Conservation (phyloP, 30 jellyfish, hydroid and myxozoan genomes). For the Turritopsis dohrnii region DNA sequence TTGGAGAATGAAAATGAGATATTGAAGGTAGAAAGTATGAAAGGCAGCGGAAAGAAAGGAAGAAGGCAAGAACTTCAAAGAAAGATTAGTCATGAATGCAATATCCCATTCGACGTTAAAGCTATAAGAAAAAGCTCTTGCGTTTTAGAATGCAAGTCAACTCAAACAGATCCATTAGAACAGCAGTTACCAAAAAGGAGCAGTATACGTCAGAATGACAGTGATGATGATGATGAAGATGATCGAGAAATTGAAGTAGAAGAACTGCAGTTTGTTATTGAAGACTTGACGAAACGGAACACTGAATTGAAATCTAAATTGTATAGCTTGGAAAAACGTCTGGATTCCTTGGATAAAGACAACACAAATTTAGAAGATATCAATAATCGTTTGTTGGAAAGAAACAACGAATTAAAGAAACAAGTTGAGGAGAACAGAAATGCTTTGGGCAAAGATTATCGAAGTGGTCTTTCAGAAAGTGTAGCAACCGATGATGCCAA, state of each 20-base stretch:
- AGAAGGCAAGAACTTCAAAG: not conserved
- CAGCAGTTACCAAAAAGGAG: not conserved
- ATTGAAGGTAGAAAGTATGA: slow-evolving; percentile 14
- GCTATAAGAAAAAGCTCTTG: slow-evolving; percentile 1
- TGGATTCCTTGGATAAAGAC: not conserved
- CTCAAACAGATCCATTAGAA: not conserved
- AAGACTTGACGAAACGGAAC: slow-evolving; percentile 17
- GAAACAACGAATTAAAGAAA: not conserved
- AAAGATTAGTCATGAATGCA: not conserved
- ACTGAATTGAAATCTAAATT: slow-evolving; percentile 2
- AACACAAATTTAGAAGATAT: not conserved
- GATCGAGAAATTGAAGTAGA: slow-evolving; percentile 6
- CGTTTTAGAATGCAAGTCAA: not conserved
- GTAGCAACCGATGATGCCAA: slow-evolving; percentile 9
- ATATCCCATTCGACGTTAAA: not conserved
- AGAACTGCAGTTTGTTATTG: slow-evolving; percentile 17
- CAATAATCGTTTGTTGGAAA: slow-evolving; percentile 1
- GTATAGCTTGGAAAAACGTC: not conserved
- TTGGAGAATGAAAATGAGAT: slow-evolving; percentile 19
- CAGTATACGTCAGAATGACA: not conserved
- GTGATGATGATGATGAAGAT: too few relatives aligned
- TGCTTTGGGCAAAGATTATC: not conserved
- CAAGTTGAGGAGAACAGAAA: slow-evolving; percentile 12
- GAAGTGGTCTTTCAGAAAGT: not conserved
- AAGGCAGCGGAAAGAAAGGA: not conserved